Evolutionary conservation across 2,113 vertebrate genomes (phyloP).

Genomic region (Grus americana): DNA sequence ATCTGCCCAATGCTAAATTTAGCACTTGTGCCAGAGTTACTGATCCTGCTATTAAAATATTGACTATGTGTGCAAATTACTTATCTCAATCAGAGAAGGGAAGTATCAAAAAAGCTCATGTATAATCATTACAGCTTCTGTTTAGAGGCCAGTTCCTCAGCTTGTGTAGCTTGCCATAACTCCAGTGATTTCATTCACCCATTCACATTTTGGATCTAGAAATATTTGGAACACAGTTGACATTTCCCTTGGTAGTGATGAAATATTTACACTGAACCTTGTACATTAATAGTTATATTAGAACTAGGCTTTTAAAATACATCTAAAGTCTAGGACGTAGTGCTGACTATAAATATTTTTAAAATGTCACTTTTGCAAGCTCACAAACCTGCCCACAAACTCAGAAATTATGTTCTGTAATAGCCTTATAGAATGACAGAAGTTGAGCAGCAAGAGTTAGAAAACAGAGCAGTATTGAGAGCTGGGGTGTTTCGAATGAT

Average conservation of each 20-base stretch:
- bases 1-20: constrained; percentile 31
- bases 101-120: background rate
- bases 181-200: background rate
- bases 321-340: background rate
- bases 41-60: constrained; percentile 52
- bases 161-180: background rate
- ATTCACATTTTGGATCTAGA: background rate
- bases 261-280: background rate
- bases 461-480: background rate
- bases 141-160: background rate
- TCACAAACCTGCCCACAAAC: background rate
- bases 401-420: background rate
- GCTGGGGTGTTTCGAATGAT: background rate
- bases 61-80: constrained; percentile 22
- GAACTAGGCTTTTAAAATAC: background rate
- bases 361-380: background rate
- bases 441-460: background rate
- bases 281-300: background rate
- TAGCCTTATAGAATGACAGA: background rate
- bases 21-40: constrained; percentile 30
- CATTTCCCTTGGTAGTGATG: background rate
- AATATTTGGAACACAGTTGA: background rate
- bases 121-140: background rate
- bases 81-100: background rate
- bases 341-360: constrained; percentile 4